Evolutionary conservation across 2,888 invertebrate genomes (phyloP), one percentile per base, ranked within the genome.

Genomic region (Tetheella fluctuosa): DNA sequence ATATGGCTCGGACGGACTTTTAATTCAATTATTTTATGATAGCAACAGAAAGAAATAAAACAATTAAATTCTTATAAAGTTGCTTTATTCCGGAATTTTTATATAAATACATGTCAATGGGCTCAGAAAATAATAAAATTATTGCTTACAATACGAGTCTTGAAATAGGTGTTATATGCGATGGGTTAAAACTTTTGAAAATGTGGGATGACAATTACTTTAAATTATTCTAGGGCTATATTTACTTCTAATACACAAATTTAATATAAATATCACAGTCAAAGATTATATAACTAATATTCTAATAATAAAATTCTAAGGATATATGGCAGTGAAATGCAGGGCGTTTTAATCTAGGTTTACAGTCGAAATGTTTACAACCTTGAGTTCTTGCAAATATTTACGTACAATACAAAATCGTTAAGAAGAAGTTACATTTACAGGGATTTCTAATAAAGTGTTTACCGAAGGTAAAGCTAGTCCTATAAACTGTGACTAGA

Each of bases 241-340:
- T 85, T 87, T 79, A 85, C 71, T 79, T 81, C 90, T 91, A 91
- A 88, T 90, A 90, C 90, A 90, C 87, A 85, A 89, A 88, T 91
- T 86, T 90, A 90, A 90, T 85, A 91, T 91, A 91, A 92, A 91
- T 93, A 93, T 93, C 92, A 93, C 92, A 93, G 92, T 91, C 91
- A 89, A 90, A 89, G 85, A 88, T 91, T 89, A 90, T 81, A 89
- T 78, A 89, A 88, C 91, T 92, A 91, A 90, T 77, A 71, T 76
- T 78, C 80, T 87, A 88, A 74, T 80, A 83, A n/a, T n/a, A n/a
- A n/a, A n/a, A 78, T 65, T 79, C 88, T 89, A 90, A 83, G 80
- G 76, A 76, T 85, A 85, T 85, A 90, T 90, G 92, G 91, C 92
- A 93, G 91, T 91, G 87, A 87, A 84, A 88, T 85, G 83, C 83